A percentile compares a stretch with the other conserved stretches of the same genome.
Conservation (phyloP, 1,140 invertebrate genomes). For the Brachionus calyciflorus region DNA sequence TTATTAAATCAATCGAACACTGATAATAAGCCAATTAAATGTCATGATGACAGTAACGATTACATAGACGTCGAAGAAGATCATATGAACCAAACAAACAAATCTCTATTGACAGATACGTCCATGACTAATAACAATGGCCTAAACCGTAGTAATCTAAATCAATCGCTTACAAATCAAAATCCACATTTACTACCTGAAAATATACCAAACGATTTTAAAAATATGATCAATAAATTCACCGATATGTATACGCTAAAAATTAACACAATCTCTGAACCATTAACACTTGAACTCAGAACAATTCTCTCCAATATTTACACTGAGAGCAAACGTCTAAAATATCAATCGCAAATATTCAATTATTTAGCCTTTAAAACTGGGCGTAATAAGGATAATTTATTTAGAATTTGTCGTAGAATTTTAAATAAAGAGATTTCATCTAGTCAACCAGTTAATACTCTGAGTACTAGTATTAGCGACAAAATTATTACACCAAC, state of each 20-base stretch:
- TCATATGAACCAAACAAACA: background rate
- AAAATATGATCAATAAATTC: background rate
- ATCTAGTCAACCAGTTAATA: background rate
- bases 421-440: background rate
- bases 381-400: constrained; percentile 6
- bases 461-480: background rate
- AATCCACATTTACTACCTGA: background rate
- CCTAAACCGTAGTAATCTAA: background rate
- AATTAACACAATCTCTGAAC: background rate
- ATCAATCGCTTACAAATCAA: background rate
- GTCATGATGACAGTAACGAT: constrained; percentile 4
- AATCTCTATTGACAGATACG: background rate
- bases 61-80: constrained; percentile 44
- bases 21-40: background rate
- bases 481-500: background rate
- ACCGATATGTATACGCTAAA: background rate
- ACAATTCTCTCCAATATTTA: background rate
- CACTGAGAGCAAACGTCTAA: constrained; percentile 7
- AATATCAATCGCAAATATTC: constrained; percentile 1
- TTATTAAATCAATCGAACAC: background rate
- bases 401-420: constrained; percentile 1
- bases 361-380: constrained; percentile 15
- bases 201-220: background rate
- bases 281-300: background rate
- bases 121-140: background rate